Evolutionary conservation across 2,113 vertebrate species (phyloP), one percentile per base, ranked within the genome.

Genomic region (Lagopus leucura): DNA sequence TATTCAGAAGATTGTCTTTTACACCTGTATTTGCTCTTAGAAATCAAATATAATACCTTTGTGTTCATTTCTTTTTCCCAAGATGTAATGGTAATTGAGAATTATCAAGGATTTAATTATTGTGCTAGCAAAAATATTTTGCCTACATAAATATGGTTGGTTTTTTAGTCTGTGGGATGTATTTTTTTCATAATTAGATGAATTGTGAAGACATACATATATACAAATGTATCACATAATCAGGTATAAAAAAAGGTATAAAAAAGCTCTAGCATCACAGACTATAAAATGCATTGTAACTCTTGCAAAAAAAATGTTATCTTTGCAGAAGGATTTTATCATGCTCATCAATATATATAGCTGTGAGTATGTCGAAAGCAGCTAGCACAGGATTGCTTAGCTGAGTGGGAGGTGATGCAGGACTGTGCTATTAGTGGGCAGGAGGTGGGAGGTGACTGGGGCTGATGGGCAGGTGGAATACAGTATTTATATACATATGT

Each of bases 341-440:
- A 4, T 96, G 97, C 89, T 97, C 89, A 95, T 94, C 96, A 97
- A 80, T 98, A 97, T 98, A 97, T 97, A 97, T 98, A 98, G 97
- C 91, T 85, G 94, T 95, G 97, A 97, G 97, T 97, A 80, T 97
- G 96, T 97, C 92, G 63, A 97, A 97, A 97, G 96, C 97, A 98
- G 94, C 96, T 94, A 97, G 96, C 93, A 93, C 95, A 97, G 97
- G 97, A 97, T 97, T 5, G 93, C 97, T 97, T 95, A 70, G 97
- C 97, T 97, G 97, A 97, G 98, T 98, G 96, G 98, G 98, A 98
- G 97, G 98, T 98, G 98, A 97, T 93, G 97, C 97, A 98, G 97
- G 97, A 97, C 97, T 97, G 94, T 97, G 97, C 98, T 98, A 98
- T 98, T 98, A 98, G 98, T 98, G 98, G 97, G 97, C 96, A 92